Percentiles rank a stretch among this genome's conserved stretches.
phyloP scores from a whole-genome alignment of 1,140 invertebrate species.

The Drosophila albomicans region DNA sequence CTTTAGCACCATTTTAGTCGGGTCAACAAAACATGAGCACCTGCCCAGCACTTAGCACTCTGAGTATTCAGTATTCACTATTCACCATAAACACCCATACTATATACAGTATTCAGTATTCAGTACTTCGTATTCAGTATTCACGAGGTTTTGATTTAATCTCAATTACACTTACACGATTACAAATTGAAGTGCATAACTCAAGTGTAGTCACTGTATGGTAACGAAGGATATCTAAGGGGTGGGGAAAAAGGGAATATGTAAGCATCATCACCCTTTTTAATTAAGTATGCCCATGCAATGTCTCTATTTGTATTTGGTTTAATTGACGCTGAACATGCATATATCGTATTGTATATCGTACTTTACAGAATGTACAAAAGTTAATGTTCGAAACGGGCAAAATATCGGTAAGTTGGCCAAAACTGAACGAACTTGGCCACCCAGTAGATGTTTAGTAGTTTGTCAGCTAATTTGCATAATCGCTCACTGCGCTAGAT shows the following conservation, averaged over 20 bases:
- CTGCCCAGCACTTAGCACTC: constrained; percentile 1
- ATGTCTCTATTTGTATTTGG: constrained; percentile 41
- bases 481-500: constrained; percentile 31
- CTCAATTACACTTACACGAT: constrained; percentile 47
- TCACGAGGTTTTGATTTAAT: constrained; percentile 70
- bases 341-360: constrained; percentile 46
- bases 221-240: background rate
- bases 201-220: constrained; percentile 4
- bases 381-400: constrained; percentile 85
- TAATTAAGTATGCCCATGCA: constrained; percentile 51
- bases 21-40: constrained; percentile 13
- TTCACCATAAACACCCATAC: background rate
- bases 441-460: constrained; percentile 2
- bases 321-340: constrained; percentile 65
- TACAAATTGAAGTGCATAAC: constrained; percentile 58
- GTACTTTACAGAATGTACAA: constrained; percentile 84
- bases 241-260: background rate
- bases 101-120: background rate
- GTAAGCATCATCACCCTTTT: constrained; percentile 30
- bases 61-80: background rate
- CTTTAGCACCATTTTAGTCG: constrained; percentile 26
- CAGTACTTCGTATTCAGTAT: background rate
- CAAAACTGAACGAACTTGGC: constrained; percentile 7
- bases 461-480: background rate
- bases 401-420: constrained; percentile 84